Base-by-base conservation (phyloP, 2,888 invertebrate genomes). In the Eristalis pertinax region DNA sequence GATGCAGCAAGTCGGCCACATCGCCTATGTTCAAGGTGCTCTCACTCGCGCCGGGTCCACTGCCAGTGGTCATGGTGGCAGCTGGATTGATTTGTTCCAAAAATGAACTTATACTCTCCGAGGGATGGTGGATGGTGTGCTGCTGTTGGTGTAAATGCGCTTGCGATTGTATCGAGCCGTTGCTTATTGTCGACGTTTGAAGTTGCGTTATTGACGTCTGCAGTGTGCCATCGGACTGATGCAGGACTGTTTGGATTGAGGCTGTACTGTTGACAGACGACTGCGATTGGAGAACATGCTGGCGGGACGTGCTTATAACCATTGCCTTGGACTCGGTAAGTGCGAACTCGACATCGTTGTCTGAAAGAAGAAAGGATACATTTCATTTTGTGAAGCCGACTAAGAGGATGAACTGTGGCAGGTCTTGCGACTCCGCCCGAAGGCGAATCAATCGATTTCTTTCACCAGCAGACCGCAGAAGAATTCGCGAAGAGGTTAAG, bases 1-100 rank as follows among this genome's bases (percentile, higher is more conserved):
- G 96, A 92, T 98, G 96, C 82, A 98, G 94, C 89, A 98, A 94
- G 92, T 98, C 97, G 60, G 97, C 97, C 90, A 98, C 97, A 93
- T 96, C 97, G 8, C 90, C 92, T 80, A 93, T 92, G 89, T 92
- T 92, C 3, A 93, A 89, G 5, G 91, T 91, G 67, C 91, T 91
- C 72, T 92, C 93, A 60, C 91, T 90, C 41, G 15, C 63, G 10
- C 64, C 32, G 32, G 32, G 32, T 32, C 32, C 67, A 35, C 38
- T 79, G 4, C 73, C 60, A 35, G 35, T 62, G 81, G 90, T 91
- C 90, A 91, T 92, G 38, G 91, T 90, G 63, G 91, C 50, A 1
- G 50, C 91, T 15, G 92, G 91, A 89, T 90, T 92, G 5, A 92
- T 91, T 73, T 92, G 91, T 80, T 92, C 92, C 85, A 92, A 84